A percentile compares a stretch with the other conserved stretches of the same genome.
Evolutionary conservation across 2,113 vertebrate genomes (phyloP).

Genomic region (Naja naja): DNA sequence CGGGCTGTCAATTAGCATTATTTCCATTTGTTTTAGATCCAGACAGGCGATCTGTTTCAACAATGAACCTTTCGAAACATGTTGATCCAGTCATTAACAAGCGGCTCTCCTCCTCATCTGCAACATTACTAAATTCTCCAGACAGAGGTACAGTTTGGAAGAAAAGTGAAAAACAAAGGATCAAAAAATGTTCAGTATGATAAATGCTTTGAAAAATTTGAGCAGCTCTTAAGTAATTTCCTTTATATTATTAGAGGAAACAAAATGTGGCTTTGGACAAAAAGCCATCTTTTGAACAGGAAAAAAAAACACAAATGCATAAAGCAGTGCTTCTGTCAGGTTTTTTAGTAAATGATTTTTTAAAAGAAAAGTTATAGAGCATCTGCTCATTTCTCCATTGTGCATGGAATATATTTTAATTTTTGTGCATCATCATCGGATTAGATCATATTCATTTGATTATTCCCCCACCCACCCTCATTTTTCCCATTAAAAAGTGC

Average conservation of each 20-base stretch:
- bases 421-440: conserved; percentile 52
- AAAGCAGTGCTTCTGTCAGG: conserved; percentile 74
- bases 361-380: conserved; percentile 44
- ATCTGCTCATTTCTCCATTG: conserved; percentile 56
- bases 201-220: conserved; percentile 59
- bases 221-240: conserved; percentile 73
- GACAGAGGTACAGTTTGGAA: conserved; percentile 90
- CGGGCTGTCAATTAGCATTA: conserved; percentile 74
- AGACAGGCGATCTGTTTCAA: conserved; percentile 94
- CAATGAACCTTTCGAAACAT: conserved; percentile 97
- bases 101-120: conserved; percentile 94
- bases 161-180: conserved; percentile 48
- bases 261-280: conserved; percentile 69
- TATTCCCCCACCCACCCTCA: conserved; percentile 17
- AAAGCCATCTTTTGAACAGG: conserved; percentile 64
- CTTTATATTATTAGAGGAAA: conserved; percentile 65
- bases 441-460: conserved; percentile 48
- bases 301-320: conserved; percentile 41
- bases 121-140: conserved; percentile 94
- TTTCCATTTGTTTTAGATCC: conserved; percentile 86
- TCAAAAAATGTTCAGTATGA: conserved; percentile 62
- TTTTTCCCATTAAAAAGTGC: neutral
- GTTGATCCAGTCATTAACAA: conserved; percentile 95
- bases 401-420: conserved; percentile 56
- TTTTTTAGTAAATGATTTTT: conserved; percentile 69